Evolutionary conservation across 2,888 invertebrate genomes (phyloP), one percentile per base, ranked within the genome.

Genomic region (Linnaemya tessellans): DNA sequence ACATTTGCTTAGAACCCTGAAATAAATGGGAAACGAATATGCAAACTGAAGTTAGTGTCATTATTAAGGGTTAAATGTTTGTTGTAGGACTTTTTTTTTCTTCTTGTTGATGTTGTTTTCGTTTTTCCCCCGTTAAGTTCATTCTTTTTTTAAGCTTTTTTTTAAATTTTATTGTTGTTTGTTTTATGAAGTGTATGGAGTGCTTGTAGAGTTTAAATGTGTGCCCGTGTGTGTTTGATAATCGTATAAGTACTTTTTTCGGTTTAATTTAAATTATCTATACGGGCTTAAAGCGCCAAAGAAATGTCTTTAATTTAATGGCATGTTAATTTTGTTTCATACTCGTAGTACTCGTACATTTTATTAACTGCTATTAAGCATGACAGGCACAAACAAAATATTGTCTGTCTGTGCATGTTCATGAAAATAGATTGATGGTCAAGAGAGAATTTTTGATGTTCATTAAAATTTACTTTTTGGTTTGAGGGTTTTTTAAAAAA

Each of bases 1-100:
- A 70, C 70, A 70, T 77, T 77, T 70, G 46, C 65, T 70, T 30
- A 70, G 13, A 71, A 43, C 43, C 11, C 18, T 22, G 11, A 43
- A 75, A 20, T 3, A 20, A 35, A 62, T 43, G 22, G 20, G 25
- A 30, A 30, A 46, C 8, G 38, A 54, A 38, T 65, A 1, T 18
- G 38, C 18, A 49, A 41, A 71, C 65, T 35, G 18, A 62, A 70
- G 64, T 51, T 60, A 60, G 41, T 74, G 74, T 51, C 74, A 71
- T 74, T 68, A 65, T 75, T 79, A 82, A 82, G 81, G 82, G 79
- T 82, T 84, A 85, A 85, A 79, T 85, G 65, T 79, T 60, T 74
- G 46, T 58, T 56, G n/a, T n/a, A 13, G 22, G 18, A 15, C 18
- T 75, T 51, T 22, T 65, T 15, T 25, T 5, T 25, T 56, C 0